Percentiles rank a stretch among this genome's conserved stretches.
Conservation (phyloP, 2,888 invertebrate species). For the Alitta virens region DNA sequence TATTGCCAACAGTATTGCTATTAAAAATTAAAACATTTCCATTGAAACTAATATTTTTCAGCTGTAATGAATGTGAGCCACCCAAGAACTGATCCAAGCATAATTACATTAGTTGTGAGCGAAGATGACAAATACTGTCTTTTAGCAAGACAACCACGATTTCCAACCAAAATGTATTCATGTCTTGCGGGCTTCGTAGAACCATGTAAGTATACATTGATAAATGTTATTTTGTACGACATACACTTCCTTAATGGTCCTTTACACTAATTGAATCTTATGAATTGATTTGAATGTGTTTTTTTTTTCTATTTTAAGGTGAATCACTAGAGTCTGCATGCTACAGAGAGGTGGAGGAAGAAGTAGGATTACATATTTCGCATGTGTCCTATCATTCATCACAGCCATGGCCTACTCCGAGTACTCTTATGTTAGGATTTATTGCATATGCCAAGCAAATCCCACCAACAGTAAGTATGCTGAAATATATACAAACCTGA, state of each 20-base stretch:
- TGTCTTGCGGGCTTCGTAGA: conserved; percentile 64
- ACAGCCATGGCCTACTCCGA: conserved; percentile 63
- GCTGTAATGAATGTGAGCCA: conserved; percentile 51
- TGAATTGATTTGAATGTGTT: too few species aligned
- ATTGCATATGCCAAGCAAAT: conserved; percentile 51
- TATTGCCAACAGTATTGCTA: too few species aligned
- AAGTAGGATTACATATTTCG: conserved; percentile 60
- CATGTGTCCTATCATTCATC: conserved; percentile 58
- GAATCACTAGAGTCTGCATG: conserved; percentile 61
- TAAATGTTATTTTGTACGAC: too few species aligned
- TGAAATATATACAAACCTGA: too few species aligned
- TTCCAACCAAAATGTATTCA: conserved; percentile 61
- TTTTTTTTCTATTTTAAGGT: conserved; percentile 45
- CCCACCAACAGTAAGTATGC: conserved; percentile 5
- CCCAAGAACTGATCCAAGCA: conserved; percentile 57
- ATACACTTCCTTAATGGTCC: too few species aligned
- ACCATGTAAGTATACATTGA: conserved; percentile 43
- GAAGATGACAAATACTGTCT: conserved; percentile 55
- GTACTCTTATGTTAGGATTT: conserved; percentile 61
- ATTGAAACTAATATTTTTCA: conserved; percentile 30
- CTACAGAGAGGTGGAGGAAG: conserved; percentile 61
- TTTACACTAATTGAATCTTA: too few species aligned
- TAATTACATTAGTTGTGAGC: conserved; percentile 59
- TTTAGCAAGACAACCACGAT: conserved; percentile 59
- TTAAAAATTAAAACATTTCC: background rate